Conservation (phyloP, 2,888 invertebrate genomes). For the Drosophila neotestacea region DNA sequence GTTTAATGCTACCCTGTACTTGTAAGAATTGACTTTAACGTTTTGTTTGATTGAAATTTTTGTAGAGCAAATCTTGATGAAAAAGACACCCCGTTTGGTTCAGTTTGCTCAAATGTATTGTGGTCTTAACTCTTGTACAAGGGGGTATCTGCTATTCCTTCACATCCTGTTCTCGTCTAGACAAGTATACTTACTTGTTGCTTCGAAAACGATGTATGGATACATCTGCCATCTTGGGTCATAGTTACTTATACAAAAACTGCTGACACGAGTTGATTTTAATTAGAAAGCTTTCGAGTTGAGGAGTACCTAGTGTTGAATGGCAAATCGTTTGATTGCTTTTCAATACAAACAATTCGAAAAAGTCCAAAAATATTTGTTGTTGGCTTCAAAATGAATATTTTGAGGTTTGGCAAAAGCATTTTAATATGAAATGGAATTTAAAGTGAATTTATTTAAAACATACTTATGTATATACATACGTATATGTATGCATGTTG, state of each 20-base stretch:
- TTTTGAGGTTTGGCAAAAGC: neutral
- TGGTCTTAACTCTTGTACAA: no score
- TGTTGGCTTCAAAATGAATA: neutral
- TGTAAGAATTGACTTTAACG: neutral
- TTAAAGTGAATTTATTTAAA: neutral
- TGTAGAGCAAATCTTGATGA: no score
- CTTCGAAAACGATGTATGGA: neutral
- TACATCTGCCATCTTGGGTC: neutral
- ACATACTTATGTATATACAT: neutral
- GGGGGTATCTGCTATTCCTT: conserved; percentile 4
- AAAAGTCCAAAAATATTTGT: neutral
- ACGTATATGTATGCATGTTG: no score
- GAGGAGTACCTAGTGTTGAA: neutral
- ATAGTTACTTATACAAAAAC: neutral
- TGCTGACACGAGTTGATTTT: conserved; percentile 16
- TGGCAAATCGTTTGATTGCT: conserved; percentile 4
- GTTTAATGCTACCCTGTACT: neutral
- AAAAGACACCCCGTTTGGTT: no score
- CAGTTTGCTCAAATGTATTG: no score
- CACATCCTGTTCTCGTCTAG: neutral
- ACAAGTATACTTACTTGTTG: neutral
- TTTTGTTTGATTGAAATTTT: no score
- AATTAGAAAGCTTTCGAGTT: conserved; percentile 14
- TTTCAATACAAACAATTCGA: conserved; percentile 14
- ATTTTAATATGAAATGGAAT: neutral